A percentile compares a stretch with the other conserved stretches of the same genome.
phyloP scores from a whole-genome alignment of 2,888 invertebrate species.

The Chaitophorus viminalis region DNA sequence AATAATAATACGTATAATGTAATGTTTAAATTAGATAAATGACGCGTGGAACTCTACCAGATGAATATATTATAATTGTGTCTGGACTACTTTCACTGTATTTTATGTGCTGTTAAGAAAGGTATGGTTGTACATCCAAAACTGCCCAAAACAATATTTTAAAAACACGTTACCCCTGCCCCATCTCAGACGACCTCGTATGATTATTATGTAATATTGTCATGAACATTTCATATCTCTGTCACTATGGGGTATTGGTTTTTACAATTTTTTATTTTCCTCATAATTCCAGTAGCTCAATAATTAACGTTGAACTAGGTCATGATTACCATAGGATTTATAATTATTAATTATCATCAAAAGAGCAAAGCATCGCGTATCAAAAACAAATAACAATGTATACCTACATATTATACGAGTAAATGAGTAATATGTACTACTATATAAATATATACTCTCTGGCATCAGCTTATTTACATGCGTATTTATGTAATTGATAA shows the following conservation, averaged over 20 bases:
- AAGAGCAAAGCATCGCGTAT: background rate
- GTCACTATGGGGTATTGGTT: slow-evolving; percentile 45
- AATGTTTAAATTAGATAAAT: slow-evolving; percentile 49
- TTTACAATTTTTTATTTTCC: slow-evolving; percentile 27
- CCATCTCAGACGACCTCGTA: slow-evolving; percentile 35
- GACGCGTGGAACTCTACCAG: slow-evolving; percentile 1
- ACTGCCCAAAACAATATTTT: slow-evolving; percentile 49
- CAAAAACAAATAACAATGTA: too few species aligned
- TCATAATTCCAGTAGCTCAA: slow-evolving; percentile 33
- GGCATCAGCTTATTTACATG: too few species aligned
- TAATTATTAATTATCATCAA: background rate
- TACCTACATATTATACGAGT: too few species aligned
- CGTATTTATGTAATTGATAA: too few species aligned
- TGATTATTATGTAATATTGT: slow-evolving; percentile 38
- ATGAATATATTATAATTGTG: slow-evolving; percentile 52
- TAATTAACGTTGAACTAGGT: slow-evolving; percentile 50
- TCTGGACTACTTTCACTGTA: slow-evolving; percentile 56
- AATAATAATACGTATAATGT: background rate
- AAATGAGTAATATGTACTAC: too few species aligned
- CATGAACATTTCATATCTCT: slow-evolving; percentile 39
- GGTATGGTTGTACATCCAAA: slow-evolving; percentile 34
- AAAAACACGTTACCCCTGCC: slow-evolving; percentile 45
- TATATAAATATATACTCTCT: too few species aligned
- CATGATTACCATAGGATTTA: slow-evolving; percentile 40
- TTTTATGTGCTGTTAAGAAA: slow-evolving; percentile 32